Percentiles rank a stretch among this genome's conserved stretches.
These are phyloP conservation scores for Siderastrea siderea DNA, from an alignment of 92 coral and sea anemone genomes.

Conservation along the genomic window DNA sequence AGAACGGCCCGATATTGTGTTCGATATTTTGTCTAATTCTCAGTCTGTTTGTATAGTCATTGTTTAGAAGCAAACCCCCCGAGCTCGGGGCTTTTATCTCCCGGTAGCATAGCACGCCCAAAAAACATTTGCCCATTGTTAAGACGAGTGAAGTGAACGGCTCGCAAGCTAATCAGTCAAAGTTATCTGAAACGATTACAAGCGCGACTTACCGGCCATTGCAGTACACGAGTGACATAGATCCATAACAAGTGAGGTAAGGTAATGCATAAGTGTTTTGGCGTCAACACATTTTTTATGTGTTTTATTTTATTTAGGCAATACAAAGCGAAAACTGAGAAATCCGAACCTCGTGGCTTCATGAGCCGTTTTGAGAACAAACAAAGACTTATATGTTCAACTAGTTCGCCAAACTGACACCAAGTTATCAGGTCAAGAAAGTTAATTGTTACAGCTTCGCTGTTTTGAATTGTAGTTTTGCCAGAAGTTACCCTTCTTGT, in stretches of 20 bases:
- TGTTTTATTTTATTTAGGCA: background rate
- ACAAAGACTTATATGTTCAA: conserved; percentile 27
- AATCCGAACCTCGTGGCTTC: conserved; percentile 48
- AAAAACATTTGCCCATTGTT: conserved; percentile 79
- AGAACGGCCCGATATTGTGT: conserved; percentile 91
- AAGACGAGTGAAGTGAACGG: conserved; percentile 48
- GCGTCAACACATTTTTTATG: conserved; percentile 6
- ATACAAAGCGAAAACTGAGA: background rate
- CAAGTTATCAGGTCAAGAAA: conserved; percentile 30
- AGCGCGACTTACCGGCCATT: conserved; percentile 45
- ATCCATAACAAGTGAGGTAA: conserved; percentile 63
- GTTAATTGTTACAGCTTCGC: conserved; percentile 7
- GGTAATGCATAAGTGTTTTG: conserved; percentile 10
- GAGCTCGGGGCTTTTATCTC: conserved; percentile 88
- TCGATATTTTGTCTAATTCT: conserved; percentile 97
- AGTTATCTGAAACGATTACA: conserved; percentile 74
- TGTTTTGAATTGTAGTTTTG: background rate
- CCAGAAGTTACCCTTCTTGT: background rate
- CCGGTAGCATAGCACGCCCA: conserved; percentile 87
- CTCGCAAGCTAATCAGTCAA: conserved; percentile 63
- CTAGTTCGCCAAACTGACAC: conserved; percentile 38
- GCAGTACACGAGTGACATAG: conserved; percentile 64
- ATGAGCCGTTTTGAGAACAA: conserved; percentile 25
- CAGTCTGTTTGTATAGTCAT: conserved; percentile 98
- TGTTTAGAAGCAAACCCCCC: conserved; percentile 96